Base-by-base conservation (phyloP, 2,888 invertebrate genomes). In the Sesia bembeciformis region DNA sequence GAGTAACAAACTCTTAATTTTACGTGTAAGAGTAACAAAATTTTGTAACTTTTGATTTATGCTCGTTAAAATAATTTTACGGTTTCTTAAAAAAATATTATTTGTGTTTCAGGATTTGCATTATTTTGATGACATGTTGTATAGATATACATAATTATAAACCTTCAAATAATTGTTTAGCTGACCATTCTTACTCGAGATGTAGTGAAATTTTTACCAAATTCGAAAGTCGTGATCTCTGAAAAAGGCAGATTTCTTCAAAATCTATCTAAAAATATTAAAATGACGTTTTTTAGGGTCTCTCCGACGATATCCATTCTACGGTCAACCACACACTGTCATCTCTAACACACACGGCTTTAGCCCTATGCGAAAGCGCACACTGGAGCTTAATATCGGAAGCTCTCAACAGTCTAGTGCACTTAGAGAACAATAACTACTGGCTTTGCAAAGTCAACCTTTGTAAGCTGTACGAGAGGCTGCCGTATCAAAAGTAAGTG, bases 391-490 rank as follows among this genome's bases (percentile, higher is more conserved):
- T 90, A 6, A 83, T 93, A 3, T 76, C 92, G 23, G 84, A 91
- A 7, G 75, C 94, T 4, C 76, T 96, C 51, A 91, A 92, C 58
- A 80, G 90, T 38, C 79, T 96, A 4, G 91, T 94, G 5, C 78
- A 83, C 40, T 88, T 95, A 2, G 92, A 93, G 55, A 84, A 88
- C 49, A 96, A 96, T 77, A 92, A 93, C 0, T 97, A 97, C 78
- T 97, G 97, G 95, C 86, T 97, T 53, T 94, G 97, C 52, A 94
- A 94, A 87, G 94, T 96, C 62, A 85, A 88, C 61, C 63, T 81
- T 4, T 87, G 85, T 52, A 76, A 72, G 60, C 59, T 88, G 42
- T 90, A 89, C 60, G 84, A 86, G 61, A 82, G 71, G 50, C 55
- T 89, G 57, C 87, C 87, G 0, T 88, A 84, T 70, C 71, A 76